These are phyloP conservation scores for Cenopis cana DNA, from an alignment of 2,888 invertebrate species.

Conservation along the genomic window DNA sequence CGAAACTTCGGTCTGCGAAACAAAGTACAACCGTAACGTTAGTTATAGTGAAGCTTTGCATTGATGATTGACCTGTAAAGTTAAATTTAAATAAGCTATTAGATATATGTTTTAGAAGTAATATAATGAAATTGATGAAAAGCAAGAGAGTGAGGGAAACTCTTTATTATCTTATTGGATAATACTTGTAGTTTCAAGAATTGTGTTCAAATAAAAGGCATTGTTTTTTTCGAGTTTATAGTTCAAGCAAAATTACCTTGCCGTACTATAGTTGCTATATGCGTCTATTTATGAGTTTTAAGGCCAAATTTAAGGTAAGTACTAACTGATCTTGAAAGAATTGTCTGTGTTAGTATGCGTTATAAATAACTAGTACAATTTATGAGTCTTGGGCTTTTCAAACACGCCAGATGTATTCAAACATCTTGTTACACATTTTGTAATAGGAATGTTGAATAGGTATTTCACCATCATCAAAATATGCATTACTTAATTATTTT, in stretches of 20 bases:
- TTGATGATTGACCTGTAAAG: neutral
- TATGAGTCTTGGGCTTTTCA: too few species aligned
- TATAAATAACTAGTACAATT: too few species aligned
- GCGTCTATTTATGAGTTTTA: too few species aligned
- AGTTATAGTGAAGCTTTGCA: too few species aligned
- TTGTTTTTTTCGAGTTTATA: neutral
- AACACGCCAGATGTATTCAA: conserved; percentile 46
- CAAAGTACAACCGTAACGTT: too few species aligned
- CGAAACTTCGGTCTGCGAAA: too few species aligned
- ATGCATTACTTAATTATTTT: neutral
- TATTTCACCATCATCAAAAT: conserved; percentile 25
- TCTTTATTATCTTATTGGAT: conserved; percentile 61
- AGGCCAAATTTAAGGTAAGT: too few species aligned
- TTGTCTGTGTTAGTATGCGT: too few species aligned
- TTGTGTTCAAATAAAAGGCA: conserved; percentile 45
- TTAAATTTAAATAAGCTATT: conserved; percentile 10
- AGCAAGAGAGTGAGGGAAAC: conserved; percentile 49
- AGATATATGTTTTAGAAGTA: neutral
- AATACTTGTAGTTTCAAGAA: conserved; percentile 59
- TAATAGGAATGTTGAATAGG: conserved; percentile 65
- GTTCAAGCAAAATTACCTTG: neutral
- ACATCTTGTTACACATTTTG: conserved; percentile 66
- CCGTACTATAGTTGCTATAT: neutral
- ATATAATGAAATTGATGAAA: neutral
- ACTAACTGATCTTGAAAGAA: too few species aligned